Evolutionary conservation across 2,113 vertebrate genomes (phyloP).

Genomic region (Ginglymostoma cirratum): DNA sequence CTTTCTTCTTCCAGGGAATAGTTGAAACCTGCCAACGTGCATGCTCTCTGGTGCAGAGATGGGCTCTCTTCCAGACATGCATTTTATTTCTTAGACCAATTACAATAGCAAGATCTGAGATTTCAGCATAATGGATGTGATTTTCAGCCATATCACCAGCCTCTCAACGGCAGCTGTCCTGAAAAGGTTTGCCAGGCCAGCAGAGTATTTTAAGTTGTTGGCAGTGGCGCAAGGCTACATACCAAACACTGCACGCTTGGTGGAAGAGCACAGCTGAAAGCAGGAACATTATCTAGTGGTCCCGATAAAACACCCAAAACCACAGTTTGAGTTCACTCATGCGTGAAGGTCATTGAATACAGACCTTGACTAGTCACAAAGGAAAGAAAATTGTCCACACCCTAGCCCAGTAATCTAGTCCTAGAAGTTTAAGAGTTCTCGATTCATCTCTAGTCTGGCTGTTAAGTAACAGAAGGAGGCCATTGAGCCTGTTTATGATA

Average conservation of each 20-base stretch:
- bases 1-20: neutral
- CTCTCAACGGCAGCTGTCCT: neutral
- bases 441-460: neutral
- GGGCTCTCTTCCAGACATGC: neutral
- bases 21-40: neutral
- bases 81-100: conserved; percentile 19
- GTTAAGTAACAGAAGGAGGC: neutral
- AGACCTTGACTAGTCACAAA: neutral
- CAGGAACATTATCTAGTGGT: neutral
- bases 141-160: neutral
- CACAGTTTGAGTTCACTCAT: neutral
- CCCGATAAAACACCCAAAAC: neutral
- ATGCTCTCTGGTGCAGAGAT: neutral
- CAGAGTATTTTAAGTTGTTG: neutral
- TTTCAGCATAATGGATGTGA: neutral
- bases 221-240: neutral
- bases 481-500: neutral
- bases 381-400: neutral
- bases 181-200: neutral
- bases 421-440: neutral
- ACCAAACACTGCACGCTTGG: neutral
- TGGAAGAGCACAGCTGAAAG: neutral
- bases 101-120: neutral
- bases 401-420: no score
- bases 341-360: neutral